Conservation (phyloP, 2,113 vertebrate species). For the Ictalurus punctatus region DNA sequence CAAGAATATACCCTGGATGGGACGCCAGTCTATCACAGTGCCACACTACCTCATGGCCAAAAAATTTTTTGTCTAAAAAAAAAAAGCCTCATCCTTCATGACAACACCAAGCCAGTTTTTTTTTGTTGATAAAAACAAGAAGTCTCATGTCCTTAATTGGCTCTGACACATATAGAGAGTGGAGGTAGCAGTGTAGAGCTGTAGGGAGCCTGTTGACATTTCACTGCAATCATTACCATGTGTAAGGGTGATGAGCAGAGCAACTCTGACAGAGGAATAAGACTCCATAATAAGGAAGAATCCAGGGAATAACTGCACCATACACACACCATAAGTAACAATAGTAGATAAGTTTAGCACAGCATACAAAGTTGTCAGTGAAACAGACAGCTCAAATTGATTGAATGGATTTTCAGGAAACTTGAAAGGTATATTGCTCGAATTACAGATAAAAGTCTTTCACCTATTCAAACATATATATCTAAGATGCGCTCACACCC, state of each 20-base stretch:
- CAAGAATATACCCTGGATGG: neutral
- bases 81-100: neutral
- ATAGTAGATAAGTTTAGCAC: neutral
- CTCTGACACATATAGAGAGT: neutral
- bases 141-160: neutral
- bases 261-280: constrained; percentile 6
- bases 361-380: neutral
- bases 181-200: neutral
- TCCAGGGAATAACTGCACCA: neutral
- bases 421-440: neutral
- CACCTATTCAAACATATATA: neutral
- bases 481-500: no score
- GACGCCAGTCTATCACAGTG: neutral
- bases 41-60: neutral
- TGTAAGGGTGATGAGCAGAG: constrained; percentile 1
- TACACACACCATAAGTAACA: neutral
- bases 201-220: constrained; percentile 39
- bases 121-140: neutral
- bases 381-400: neutral
- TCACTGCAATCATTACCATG: neutral
- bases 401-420: neutral
- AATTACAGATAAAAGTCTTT: neutral
- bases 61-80: neutral
- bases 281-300: neutral
- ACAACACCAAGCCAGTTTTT: neutral